Evolutionary conservation across 1,140 invertebrate species (phyloP).

Genomic region (Schlechtendalia chinensis): DNA sequence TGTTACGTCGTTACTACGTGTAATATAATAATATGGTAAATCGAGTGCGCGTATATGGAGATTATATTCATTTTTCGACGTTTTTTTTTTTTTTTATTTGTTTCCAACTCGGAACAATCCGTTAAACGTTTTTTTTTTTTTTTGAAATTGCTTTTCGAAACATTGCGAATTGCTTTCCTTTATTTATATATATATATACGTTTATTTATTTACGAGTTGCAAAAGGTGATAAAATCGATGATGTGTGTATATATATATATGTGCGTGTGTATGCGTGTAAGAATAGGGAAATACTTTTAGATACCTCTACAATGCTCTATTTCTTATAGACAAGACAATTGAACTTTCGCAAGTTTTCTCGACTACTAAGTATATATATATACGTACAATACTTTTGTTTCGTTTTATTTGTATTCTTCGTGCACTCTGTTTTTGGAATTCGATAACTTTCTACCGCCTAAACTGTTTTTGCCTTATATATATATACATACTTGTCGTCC

Average conservation of each 20-base stretch:
- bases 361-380: not conserved
- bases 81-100: not conserved
- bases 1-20: not conserved
- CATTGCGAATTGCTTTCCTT: not conserved
- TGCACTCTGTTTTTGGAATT: slow-evolving; percentile 21
- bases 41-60: slow-evolving; percentile 27
- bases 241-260: not conserved
- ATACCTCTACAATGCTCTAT: slow-evolving; percentile 20
- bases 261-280: no score
- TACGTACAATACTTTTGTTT: not conserved
- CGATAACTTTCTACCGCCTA: not conserved
- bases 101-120: slow-evolving; percentile 16
- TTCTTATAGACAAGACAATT: slow-evolving; percentile 33
- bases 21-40: slow-evolving; percentile 2
- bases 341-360: slow-evolving; percentile 19
- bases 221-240: slow-evolving; percentile 27
- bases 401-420: slow-evolving; percentile 15
- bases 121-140: slow-evolving; percentile 12
- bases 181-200: not conserved
- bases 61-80: slow-evolving; percentile 5
- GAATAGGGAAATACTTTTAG: slow-evolving; percentile 25
- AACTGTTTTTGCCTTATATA: not conserved
- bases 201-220: not conserved
- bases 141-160: slow-evolving; percentile 34
- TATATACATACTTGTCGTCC: no score